Evolutionary conservation across 2,888 invertebrate genomes (phyloP).

Genomic region (Spodoptera littoralis): DNA sequence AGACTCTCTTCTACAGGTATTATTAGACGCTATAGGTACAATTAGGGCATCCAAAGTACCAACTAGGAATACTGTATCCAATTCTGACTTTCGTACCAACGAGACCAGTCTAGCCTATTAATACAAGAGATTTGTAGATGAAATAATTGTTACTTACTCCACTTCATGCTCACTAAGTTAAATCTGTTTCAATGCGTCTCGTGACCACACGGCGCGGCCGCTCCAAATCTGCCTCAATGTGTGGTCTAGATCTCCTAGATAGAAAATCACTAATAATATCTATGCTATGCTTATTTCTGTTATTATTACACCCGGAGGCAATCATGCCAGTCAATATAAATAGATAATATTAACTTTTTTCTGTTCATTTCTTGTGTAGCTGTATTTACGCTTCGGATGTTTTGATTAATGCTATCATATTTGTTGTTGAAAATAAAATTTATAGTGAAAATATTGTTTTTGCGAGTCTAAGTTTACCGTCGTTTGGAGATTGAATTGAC

Average conservation of each 20-base stretch:
- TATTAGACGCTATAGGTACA: no score
- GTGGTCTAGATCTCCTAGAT: conserved; percentile 43
- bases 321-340: conserved; percentile 7
- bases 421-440: no score
- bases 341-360: background rate
- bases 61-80: no score
- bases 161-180: conserved; percentile 19
- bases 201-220: conserved; percentile 24
- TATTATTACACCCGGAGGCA: conserved; percentile 4
- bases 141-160: conserved; percentile 7
- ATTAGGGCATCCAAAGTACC: no score
- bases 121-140: background rate
- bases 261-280: conserved; percentile 1
- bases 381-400: no score
- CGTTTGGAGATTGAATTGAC: no score
- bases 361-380: background rate
- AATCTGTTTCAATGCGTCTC: conserved; percentile 37
- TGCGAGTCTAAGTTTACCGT: no score
- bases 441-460: no score
- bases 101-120: no score
- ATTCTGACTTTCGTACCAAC: no score
- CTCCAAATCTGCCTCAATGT: conserved; percentile 36
- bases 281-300: conserved; percentile 1
- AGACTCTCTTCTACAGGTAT: no score
- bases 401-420: no score